Conservation (phyloP, 2,888 invertebrate species). For the Trissolcus japonicus region DNA sequence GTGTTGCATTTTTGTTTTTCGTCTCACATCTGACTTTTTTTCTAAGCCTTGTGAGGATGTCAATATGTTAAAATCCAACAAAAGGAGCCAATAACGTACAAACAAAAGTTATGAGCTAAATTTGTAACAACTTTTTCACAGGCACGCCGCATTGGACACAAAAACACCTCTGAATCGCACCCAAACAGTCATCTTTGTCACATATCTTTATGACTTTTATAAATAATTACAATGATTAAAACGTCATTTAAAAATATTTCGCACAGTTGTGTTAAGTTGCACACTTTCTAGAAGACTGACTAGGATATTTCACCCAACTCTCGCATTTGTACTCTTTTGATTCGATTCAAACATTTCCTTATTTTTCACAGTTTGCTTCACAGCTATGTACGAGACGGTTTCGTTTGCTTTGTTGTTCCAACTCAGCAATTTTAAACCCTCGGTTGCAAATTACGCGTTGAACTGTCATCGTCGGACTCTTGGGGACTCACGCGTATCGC, state of each 20-base stretch:
- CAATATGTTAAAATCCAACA: no score
- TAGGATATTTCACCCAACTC: neutral
- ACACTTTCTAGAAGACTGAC: neutral
- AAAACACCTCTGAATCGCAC: neutral
- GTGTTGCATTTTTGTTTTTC: neutral
- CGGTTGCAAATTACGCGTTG: slow-evolving; percentile 69
- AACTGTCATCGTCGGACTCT: slow-evolving; percentile 85
- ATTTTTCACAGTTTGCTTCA: neutral
- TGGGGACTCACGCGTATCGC: slow-evolving; percentile 93
- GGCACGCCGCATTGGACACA: neutral
- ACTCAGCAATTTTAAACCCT: neutral
- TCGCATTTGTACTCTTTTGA: slow-evolving; percentile 8
- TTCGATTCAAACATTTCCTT: neutral
- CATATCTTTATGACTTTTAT: neutral
- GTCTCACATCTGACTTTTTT: neutral
- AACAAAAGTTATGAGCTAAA: no score
- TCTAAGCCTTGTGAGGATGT: no score
- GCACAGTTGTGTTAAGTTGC: neutral
- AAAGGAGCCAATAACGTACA: no score
- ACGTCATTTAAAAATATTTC: neutral
- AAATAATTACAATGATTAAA: neutral
- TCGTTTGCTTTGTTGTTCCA: neutral
- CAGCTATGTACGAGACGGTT: neutral
- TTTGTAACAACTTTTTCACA: neutral
- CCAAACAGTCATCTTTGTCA: neutral